phyloP scores from a whole-genome alignment of 1,140 invertebrate genomes.

The Chelonus insularis region DNA sequence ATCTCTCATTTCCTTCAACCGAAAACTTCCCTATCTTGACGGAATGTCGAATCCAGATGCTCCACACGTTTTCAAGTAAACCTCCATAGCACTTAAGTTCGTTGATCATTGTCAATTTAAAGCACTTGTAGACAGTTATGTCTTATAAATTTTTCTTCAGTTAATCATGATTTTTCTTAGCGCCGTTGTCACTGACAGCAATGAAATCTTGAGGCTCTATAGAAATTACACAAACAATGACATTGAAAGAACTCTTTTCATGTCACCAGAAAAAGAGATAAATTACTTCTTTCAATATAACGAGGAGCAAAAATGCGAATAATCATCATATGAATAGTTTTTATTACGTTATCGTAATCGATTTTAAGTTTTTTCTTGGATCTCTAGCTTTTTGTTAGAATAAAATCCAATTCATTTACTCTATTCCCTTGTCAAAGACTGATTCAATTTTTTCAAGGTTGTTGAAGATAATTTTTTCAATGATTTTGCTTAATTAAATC shows the following conservation, averaged over 20 bases:
- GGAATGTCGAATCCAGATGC: slow-evolving; percentile 20
- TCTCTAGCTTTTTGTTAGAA: neutral
- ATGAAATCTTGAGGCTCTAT: neutral
- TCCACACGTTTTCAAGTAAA: neutral
- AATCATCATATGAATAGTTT: slow-evolving; percentile 29
- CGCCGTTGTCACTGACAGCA: neutral
- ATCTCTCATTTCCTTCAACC: neutral
- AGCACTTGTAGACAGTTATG: neutral
- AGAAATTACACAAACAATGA: neutral
- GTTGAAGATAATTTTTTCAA: no score
- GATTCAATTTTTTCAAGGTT: no score
- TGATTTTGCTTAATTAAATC: no score
- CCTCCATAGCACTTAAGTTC: neutral
- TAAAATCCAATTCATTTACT: neutral
- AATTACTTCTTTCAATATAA: neutral
- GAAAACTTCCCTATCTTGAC: slow-evolving; percentile 2
- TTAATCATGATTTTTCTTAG: neutral
- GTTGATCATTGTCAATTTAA: neutral
- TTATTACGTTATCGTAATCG: slow-evolving; percentile 17
- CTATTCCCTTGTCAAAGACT: no score
- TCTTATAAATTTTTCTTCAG: neutral
- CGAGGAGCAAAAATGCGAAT: slow-evolving; percentile 28
- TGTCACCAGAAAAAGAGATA: neutral
- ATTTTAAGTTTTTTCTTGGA: neutral
- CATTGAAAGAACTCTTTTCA: neutral